phyloP scores from a whole-genome alignment of 2,888 invertebrate genomes.

The Linhomoeus sp. region DNA sequence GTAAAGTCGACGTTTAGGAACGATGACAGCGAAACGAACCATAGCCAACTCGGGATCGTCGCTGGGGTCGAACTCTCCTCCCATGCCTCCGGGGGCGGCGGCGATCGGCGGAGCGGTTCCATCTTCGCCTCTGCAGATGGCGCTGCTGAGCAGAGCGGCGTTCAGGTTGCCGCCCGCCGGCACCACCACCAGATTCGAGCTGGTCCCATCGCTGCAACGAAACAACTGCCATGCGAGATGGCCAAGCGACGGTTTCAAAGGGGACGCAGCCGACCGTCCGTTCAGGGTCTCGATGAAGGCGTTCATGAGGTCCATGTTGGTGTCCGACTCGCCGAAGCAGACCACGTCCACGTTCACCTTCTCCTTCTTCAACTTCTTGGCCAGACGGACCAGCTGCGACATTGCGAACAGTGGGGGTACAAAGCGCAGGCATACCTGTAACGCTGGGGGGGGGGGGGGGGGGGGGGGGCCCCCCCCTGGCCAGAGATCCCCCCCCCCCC shows the following conservation, averaged over 20 bases:
- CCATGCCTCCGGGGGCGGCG: constrained; percentile 43
- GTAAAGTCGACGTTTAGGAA: too few relatives aligned
- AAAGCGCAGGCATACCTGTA: too few relatives aligned
- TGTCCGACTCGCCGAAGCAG: constrained; percentile 82
- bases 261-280: constrained; percentile 43
- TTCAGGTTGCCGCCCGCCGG: constrained; percentile 32
- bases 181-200: background rate
- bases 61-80: constrained; percentile 84
- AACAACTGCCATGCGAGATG: too few relatives aligned
- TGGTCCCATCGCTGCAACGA: constrained; percentile 13
- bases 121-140: constrained; percentile 81
- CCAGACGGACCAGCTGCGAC: constrained; percentile 66
- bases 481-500: too few relatives aligned
- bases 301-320: constrained; percentile 61
- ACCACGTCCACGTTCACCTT: constrained; percentile 95
- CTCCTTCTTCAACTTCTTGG: constrained; percentile 92
- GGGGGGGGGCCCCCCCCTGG: too few relatives aligned
- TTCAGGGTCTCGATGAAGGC: constrained; percentile 81
- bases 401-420: too few relatives aligned
- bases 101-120: constrained; percentile 39
- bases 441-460: too few relatives aligned
- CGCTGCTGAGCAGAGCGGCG: constrained; percentile 78
- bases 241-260: too few relatives aligned
- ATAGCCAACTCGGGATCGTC: constrained; percentile 97
- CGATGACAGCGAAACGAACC: too few relatives aligned